A percentile compares a stretch with the other conserved stretches of the same genome.
phyloP scores from a whole-genome alignment of 2,113 vertebrate genomes.

The Polypterus senegalus region DNA sequence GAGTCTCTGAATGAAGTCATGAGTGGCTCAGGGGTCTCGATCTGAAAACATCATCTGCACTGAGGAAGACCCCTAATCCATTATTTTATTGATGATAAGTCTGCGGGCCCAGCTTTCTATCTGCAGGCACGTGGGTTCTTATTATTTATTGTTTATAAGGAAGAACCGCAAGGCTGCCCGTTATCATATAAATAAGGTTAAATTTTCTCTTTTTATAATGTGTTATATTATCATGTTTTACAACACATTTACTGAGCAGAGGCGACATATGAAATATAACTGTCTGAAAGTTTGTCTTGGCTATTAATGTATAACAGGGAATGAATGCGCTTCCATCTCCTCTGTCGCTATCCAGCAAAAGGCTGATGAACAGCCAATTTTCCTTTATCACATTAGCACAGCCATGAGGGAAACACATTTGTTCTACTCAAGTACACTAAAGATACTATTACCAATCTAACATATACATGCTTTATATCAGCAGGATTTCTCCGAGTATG shows the following conservation, averaged over 20 bases:
- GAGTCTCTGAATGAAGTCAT: no score
- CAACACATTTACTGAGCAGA: slow-evolving; percentile 55
- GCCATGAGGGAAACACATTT: slow-evolving; percentile 95
- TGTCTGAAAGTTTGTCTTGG: slow-evolving; percentile 58
- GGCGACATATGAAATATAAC: slow-evolving; percentile 71
- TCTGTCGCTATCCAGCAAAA: slow-evolving; percentile 68
- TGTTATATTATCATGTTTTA: slow-evolving; percentile 80
- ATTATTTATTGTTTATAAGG: slow-evolving; percentile 30
- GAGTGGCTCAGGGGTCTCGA: no score
- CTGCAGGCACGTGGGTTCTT: slow-evolving; percentile 16
- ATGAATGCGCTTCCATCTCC: slow-evolving; percentile 56
- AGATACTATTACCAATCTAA: slow-evolving; percentile 99
- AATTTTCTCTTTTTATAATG: slow-evolving; percentile 73
- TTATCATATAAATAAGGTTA: slow-evolving; percentile 88
- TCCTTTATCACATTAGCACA: slow-evolving; percentile 96
- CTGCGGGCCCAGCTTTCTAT: slow-evolving; percentile 19
- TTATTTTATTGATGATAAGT: slow-evolving; percentile 23
- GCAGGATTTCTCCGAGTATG: slow-evolving; percentile 79
- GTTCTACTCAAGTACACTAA: slow-evolving; percentile 98
- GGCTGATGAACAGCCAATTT: slow-evolving; percentile 98
- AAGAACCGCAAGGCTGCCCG: slow-evolving; percentile 48
- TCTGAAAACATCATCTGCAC: no score
- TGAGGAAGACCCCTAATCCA: no score
- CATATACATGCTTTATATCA: slow-evolving; percentile 99
- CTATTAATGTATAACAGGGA: slow-evolving; percentile 70